Evolutionary conservation across 2,888 invertebrate species (phyloP).

Genomic region (Drosophila niveifrons): DNA sequence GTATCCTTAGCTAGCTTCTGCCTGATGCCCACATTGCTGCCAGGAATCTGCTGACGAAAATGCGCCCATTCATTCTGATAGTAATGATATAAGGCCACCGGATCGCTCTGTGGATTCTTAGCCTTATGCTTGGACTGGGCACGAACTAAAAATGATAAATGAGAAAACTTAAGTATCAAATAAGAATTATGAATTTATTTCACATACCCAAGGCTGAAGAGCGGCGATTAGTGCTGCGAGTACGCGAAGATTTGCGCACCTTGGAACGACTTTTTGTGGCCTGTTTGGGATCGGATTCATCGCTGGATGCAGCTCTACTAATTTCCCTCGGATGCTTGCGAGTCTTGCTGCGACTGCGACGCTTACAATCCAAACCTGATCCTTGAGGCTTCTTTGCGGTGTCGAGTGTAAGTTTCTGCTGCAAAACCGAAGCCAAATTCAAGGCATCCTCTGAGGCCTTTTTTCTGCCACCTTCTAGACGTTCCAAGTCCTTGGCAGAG

Average conservation of each 20-base stretch:
- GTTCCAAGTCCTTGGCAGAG: slow-evolving; percentile 14
- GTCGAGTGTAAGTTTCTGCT: slow-evolving; percentile 58
- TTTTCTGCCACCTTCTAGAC: slow-evolving; percentile 1
- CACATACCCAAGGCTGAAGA: slow-evolving; percentile 30
- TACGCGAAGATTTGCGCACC: slow-evolving; percentile 32
- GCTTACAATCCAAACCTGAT: neutral
- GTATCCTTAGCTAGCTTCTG: slow-evolving; percentile 87
- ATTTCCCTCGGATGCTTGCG: slow-evolving; percentile 31
- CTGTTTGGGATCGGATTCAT: slow-evolving; percentile 26
- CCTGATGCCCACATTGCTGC: slow-evolving; percentile 89
- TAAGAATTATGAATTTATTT: neutral
- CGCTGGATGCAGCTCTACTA: slow-evolving; percentile 21
- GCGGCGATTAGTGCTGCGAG: slow-evolving; percentile 47
- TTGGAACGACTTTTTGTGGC: slow-evolving; percentile 19
- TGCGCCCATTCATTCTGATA: slow-evolving; percentile 91
- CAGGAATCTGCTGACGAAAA: slow-evolving; percentile 90
- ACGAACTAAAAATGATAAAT: slow-evolving; percentile 53
- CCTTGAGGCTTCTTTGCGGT: slow-evolving; percentile 1
- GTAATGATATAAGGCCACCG: slow-evolving; percentile 91
- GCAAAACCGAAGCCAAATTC: slow-evolving; percentile 33
- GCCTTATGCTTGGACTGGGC: slow-evolving; percentile 48
- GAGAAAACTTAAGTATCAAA: neutral
- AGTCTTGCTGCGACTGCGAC: slow-evolving; percentile 56
- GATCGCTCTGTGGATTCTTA: slow-evolving; percentile 86
- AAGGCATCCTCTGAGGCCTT: neutral